phyloP scores from a whole-genome alignment of 1,140 invertebrate species.

The Drosophila micromelanica region DNA sequence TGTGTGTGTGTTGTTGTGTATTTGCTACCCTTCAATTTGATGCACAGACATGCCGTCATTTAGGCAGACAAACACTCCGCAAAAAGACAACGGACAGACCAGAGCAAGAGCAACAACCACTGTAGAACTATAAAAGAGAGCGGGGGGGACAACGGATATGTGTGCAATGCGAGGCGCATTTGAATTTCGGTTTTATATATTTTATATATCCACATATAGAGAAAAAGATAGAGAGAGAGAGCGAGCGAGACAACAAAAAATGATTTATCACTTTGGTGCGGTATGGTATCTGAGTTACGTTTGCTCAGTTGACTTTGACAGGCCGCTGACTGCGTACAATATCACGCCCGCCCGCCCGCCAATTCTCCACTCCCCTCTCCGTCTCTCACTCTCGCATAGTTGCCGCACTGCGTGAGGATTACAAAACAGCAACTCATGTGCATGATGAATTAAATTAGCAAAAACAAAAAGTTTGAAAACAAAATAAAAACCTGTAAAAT shows the following conservation, averaged over 20 bases:
- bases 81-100: slow-evolving; percentile 45
- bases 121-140: slow-evolving; percentile 8
- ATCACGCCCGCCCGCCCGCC: slow-evolving; percentile 1
- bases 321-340: slow-evolving; percentile 42
- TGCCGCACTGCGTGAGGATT: slow-evolving; percentile 56
- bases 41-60: slow-evolving; percentile 68
- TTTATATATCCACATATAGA: slow-evolving; percentile 20
- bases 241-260: slow-evolving; percentile 65
- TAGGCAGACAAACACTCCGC: slow-evolving; percentile 56
- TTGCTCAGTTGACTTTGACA: slow-evolving; percentile 75
- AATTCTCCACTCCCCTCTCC: neutral
- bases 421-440: slow-evolving; percentile 81
- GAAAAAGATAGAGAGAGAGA: slow-evolving; percentile 6
- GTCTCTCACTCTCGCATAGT: slow-evolving; percentile 7
- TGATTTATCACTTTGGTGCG: slow-evolving; percentile 70
- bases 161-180: slow-evolving; percentile 61
- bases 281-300: slow-evolving; percentile 42
- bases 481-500: slow-evolving; percentile 34
- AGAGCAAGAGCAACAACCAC: slow-evolving; percentile 28
- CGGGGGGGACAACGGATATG: slow-evolving; percentile 17
- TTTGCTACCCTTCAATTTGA: slow-evolving; percentile 74
- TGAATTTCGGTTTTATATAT: slow-evolving; percentile 54
- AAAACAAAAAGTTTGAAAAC: slow-evolving; percentile 18
- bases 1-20: slow-evolving; percentile 29
- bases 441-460: slow-evolving; percentile 82